A percentile compares a stretch with the other conserved stretches of the same genome.
These are phyloP conservation scores for Hydriomena furcata DNA, from an alignment of 2,888 invertebrate species.

Conservation along the genomic window DNA sequence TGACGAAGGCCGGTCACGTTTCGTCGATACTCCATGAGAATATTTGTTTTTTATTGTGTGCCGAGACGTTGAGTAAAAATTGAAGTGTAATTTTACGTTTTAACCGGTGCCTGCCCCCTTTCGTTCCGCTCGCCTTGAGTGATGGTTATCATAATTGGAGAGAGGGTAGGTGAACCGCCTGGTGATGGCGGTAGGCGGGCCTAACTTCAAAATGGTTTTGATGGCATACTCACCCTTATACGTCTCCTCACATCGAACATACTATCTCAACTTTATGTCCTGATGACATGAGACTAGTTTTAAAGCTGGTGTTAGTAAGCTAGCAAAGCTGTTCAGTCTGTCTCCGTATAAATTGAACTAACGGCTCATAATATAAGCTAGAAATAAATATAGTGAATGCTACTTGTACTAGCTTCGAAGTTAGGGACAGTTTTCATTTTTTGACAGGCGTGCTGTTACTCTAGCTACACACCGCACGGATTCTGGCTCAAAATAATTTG, in stretches of 20 bases:
- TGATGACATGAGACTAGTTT: too few relatives aligned
- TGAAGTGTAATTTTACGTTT: slow-evolving; percentile 83
- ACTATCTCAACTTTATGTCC: background rate
- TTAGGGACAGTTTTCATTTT: too few relatives aligned
- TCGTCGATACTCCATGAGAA: slow-evolving; percentile 82
- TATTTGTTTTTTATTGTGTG: slow-evolving; percentile 82
- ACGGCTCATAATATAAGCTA: too few relatives aligned
- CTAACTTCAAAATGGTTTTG: slow-evolving; percentile 52
- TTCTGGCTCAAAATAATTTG: too few relatives aligned
- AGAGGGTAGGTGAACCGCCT: slow-evolving; percentile 76
- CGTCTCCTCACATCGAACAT: background rate
- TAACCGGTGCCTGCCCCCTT: slow-evolving; percentile 81
- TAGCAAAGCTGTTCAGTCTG: too few relatives aligned
- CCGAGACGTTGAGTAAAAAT: slow-evolving; percentile 77
- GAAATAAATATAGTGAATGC: too few relatives aligned
- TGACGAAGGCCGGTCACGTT: slow-evolving; percentile 83
- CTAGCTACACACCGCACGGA: too few relatives aligned
- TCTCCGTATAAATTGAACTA: too few relatives aligned
- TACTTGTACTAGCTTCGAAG: too few relatives aligned
- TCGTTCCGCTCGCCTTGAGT: slow-evolving; percentile 83
- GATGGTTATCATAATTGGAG: slow-evolving; percentile 83
- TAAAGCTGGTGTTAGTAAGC: too few relatives aligned
- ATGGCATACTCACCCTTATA: slow-evolving; percentile 41
- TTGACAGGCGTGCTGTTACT: too few relatives aligned
- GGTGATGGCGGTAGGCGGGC: slow-evolving; percentile 67